Conservation (phyloP, 2,113 vertebrate genomes). For the Nansenia antarctica region DNA sequence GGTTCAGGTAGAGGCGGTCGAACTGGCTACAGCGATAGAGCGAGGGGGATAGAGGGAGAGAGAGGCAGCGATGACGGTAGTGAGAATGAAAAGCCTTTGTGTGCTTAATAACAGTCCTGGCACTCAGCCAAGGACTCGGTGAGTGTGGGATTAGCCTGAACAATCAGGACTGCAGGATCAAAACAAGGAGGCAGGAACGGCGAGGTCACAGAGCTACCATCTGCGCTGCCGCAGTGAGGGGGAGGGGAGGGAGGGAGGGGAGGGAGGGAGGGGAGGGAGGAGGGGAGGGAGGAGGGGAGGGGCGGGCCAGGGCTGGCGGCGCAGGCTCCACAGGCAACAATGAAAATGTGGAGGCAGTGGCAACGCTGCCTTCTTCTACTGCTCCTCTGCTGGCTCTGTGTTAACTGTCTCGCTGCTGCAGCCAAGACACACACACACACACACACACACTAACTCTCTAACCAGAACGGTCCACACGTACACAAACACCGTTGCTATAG, state of each 20-base stretch:
- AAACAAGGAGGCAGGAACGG: constrained; percentile 89
- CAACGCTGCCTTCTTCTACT: constrained; percentile 40
- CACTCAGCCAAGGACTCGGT: constrained; percentile 80
- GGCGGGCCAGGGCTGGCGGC: constrained; percentile 50
- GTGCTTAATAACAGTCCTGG: constrained; percentile 85
- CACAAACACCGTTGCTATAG: not conserved
- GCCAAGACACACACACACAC: not conserved
- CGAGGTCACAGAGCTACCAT: constrained; percentile 90
- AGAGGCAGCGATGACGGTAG: constrained; percentile 69
- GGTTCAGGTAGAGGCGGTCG: not conserved
- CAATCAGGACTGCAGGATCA: constrained; percentile 88
- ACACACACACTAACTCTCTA: constrained; percentile 1
- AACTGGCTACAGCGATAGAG: constrained; percentile 5
- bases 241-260: constrained; percentile 55
- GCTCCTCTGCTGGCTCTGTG: constrained; percentile 12
- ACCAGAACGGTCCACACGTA: not conserved
- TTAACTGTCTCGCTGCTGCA: not conserved
- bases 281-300: constrained; percentile 63
- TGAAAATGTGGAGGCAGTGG: constrained; percentile 55
- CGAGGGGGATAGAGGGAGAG: constrained; percentile 33
- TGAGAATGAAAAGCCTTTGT: constrained; percentile 86
- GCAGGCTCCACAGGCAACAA: constrained; percentile 66
- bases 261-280: constrained; percentile 36
- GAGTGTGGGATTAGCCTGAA: constrained; percentile 88
- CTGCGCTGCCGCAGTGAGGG: constrained; percentile 78